Conservation (phyloP, 2,113 vertebrate genomes). For the Sylvilagus bachmani region DNA sequence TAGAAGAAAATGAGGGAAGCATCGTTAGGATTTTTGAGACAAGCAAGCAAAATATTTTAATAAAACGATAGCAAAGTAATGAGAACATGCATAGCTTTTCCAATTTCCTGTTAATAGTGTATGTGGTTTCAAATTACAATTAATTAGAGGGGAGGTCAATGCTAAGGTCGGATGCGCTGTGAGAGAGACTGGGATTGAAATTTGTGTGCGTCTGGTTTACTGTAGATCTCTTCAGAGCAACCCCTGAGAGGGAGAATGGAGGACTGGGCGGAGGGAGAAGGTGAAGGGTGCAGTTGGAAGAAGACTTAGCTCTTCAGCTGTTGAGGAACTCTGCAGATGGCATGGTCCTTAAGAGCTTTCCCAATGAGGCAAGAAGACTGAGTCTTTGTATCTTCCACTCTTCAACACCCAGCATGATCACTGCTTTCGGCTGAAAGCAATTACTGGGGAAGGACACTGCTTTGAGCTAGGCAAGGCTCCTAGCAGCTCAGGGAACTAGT, state of each 20-base stretch:
- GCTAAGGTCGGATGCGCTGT: background rate
- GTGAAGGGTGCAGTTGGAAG: background rate
- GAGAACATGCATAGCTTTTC: slow-evolving; percentile 33
- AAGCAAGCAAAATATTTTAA: slow-evolving; percentile 41
- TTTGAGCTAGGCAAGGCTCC: background rate
- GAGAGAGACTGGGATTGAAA: background rate
- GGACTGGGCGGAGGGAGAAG: background rate
- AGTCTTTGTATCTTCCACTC: background rate
- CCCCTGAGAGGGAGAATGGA: background rate
- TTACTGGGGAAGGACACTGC: background rate
- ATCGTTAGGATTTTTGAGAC: slow-evolving; percentile 15
- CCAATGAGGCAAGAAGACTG: background rate
- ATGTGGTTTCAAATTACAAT: slow-evolving; percentile 40
- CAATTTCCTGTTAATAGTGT: slow-evolving; percentile 34
- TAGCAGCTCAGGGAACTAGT: background rate
- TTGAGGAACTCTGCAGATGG: background rate
- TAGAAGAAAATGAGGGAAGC: background rate
- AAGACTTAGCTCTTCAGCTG: rapidly evolving
- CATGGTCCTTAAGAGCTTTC: background rate
- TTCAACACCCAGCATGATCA: background rate
- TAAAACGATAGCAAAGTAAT: slow-evolving; percentile 55
- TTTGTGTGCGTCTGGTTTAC: background rate
- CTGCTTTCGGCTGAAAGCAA: background rate
- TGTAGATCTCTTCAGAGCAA: background rate
- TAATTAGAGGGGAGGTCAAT: slow-evolving; percentile 3